Evolutionary conservation across 2,113 vertebrate species (phyloP).

Genomic region (Entomyzon cyanotis): DNA sequence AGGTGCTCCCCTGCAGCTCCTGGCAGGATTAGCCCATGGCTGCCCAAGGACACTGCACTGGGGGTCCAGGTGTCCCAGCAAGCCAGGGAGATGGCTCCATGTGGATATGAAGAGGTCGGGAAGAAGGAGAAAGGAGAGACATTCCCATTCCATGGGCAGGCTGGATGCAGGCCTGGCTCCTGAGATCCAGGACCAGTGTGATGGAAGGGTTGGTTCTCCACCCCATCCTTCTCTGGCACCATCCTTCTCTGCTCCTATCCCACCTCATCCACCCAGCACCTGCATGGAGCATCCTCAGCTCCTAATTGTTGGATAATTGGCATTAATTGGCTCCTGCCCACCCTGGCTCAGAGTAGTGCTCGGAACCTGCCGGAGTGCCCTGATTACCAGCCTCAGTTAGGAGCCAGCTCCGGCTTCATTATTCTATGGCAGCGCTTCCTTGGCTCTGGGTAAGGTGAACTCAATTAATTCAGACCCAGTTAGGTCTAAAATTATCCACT

Average conservation of each 20-base stretch:
- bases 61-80: background rate
- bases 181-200: accelerated
- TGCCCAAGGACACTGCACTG: background rate
- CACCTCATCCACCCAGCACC: background rate
- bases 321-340: conserved; percentile 10
- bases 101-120: background rate
- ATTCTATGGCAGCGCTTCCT: background rate
- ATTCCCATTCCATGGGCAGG: accelerated
- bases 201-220: background rate
- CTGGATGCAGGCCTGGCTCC: background rate
- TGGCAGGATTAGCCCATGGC: accelerated
- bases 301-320: conserved; percentile 16
- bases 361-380: conserved; percentile 5
- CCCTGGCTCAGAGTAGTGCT: background rate
- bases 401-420: conserved; percentile 12
- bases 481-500: conserved; percentile 32
- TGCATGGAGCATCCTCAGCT: background rate
- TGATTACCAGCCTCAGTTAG: conserved; percentile 60
- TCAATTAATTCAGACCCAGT: conserved; percentile 58
- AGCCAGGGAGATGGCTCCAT: accelerated
- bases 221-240: background rate
- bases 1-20: background rate
- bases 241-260: background rate
- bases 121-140: background rate
- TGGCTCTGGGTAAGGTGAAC: background rate